Evolutionary conservation across 2,797 vertebrate genomes (phyloP).

Genomic region (Rallus crepitans): DNA sequence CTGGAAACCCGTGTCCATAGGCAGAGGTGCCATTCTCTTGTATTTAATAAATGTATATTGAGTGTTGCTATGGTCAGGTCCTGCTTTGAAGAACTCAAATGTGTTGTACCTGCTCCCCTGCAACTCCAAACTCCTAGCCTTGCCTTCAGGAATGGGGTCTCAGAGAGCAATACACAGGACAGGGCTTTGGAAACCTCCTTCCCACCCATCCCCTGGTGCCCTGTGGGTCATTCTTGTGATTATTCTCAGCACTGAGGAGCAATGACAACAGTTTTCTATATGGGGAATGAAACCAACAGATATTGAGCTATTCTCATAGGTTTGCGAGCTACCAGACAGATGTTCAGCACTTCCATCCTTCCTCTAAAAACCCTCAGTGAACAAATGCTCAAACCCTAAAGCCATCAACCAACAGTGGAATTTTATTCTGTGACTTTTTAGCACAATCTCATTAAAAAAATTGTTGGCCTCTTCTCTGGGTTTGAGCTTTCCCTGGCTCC

Average conservation of each 20-base stretch:
- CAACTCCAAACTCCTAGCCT: not conserved
- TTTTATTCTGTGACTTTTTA: not conserved
- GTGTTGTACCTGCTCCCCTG: not conserved
- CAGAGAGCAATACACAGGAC: not conserved
- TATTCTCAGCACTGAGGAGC: not conserved
- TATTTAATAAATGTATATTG: not conserved
- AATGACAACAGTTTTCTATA: not conserved
- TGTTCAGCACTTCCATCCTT: not conserved
- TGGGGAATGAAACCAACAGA: not conserved
- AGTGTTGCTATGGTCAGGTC: not conserved
- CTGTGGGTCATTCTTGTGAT: accelerated
- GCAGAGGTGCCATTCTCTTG: not conserved
- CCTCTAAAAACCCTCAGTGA: not conserved
- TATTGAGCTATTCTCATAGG: not conserved
- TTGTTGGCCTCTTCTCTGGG: not conserved
- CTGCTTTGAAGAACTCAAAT: accelerated
- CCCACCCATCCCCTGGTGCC: not conserved
- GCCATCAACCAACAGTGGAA: not conserved
- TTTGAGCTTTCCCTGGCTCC: not conserved
- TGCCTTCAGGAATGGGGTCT: not conserved
- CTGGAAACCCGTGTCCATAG: not conserved
- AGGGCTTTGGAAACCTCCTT: not conserved
- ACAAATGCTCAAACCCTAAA: not conserved
- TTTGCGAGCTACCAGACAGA: not conserved
- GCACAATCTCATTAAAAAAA: not conserved